These are phyloP conservation scores for Antechinus stuartii DNA, from an alignment of 2,113 vertebrate genomes.

Conservation along the genomic window DNA sequence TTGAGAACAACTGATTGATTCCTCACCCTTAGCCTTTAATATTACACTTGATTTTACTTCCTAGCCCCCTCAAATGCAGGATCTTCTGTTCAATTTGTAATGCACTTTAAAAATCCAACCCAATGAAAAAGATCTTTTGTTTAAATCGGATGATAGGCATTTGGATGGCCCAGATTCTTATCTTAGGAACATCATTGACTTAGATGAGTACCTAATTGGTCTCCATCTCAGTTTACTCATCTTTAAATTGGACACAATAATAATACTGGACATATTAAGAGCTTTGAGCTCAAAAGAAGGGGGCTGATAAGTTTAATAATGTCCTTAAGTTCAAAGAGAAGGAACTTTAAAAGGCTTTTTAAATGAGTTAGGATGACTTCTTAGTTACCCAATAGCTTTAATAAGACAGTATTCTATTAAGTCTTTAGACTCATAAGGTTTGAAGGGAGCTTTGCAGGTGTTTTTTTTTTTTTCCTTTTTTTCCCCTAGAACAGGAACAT, in stretches of 20 bases:
- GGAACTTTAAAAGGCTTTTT: slow-evolving; percentile 30
- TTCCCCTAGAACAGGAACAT: not conserved
- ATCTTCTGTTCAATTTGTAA: slow-evolving; percentile 57
- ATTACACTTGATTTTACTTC: slow-evolving; percentile 61
- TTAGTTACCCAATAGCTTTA: slow-evolving; percentile 37
- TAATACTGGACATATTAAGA: not conserved
- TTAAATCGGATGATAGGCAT: not conserved
- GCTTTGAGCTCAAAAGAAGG: not conserved
- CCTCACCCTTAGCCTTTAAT: slow-evolving; percentile 56
- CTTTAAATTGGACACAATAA: slow-evolving; percentile 16
- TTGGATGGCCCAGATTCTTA: slow-evolving; percentile 24
- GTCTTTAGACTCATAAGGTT: slow-evolving; percentile 2
- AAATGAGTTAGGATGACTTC: slow-evolving; percentile 38
- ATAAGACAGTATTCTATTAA: slow-evolving; percentile 40
- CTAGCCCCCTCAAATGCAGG: not conserved
- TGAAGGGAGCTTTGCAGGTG: slow-evolving; percentile 38
- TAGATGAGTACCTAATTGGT: not conserved
- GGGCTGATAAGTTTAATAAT: slow-evolving; percentile 44
- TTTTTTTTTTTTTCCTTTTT: not conserved
- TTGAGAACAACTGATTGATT: slow-evolving; percentile 41
- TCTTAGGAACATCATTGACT: slow-evolving; percentile 8
- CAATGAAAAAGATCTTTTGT: slow-evolving; percentile 62
- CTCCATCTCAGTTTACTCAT: slow-evolving; percentile 20
- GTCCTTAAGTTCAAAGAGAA: slow-evolving; percentile 40
- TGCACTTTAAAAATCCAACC: slow-evolving; percentile 55